Evolutionary conservation across 2,888 invertebrate genomes (phyloP), one percentile per base, ranked within the genome.

Genomic region (Cheilosia variabilis): DNA sequence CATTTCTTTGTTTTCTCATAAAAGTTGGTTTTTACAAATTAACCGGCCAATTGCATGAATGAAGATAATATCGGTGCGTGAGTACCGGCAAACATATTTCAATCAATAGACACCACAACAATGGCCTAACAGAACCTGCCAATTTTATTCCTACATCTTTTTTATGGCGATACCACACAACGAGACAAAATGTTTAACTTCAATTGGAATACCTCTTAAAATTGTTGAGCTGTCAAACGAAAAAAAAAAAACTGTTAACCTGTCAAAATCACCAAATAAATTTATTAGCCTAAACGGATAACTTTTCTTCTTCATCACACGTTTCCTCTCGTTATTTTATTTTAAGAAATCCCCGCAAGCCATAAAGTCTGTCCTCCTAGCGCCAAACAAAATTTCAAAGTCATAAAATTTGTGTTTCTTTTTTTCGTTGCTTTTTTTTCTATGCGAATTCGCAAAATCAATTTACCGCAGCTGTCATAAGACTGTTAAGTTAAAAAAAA

Each of bases 381-480:
- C 76, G 58, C 50, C 68, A n/a, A 60, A 43, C 43, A 62, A 24
- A 69, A 58, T 63, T 65, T 55, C 57, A 34, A 58, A 69, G 50
- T 50, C n/a, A 71, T 76, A 76, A 81, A 81, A 81, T 63, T 47
- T n/a, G 31, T 1, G 34, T n/a, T 22, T 52, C 13, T 41, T 45
- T 31, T 17, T 55, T 63, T 62, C 50, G 63, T 78, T 65, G 50
- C 22, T 57, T 57, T 19, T 45, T 31, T 22, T 17, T 37, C 58
- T 43, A 4, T 60, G 22, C 27, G 37, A 71, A 76, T 10, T 50
- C 53, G 45, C 15, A 45, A 45, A 45, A 65, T 65, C 53, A 71
- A 82, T 82, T 71, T 41, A 60, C 45, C 27, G n/a, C 47, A 13
- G 58, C 72, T 65, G 82, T 65, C 82, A 82, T 77, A 66, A 71